Conservation (phyloP, 2,113 vertebrate species). For the Leucopsar rothschildi region DNA sequence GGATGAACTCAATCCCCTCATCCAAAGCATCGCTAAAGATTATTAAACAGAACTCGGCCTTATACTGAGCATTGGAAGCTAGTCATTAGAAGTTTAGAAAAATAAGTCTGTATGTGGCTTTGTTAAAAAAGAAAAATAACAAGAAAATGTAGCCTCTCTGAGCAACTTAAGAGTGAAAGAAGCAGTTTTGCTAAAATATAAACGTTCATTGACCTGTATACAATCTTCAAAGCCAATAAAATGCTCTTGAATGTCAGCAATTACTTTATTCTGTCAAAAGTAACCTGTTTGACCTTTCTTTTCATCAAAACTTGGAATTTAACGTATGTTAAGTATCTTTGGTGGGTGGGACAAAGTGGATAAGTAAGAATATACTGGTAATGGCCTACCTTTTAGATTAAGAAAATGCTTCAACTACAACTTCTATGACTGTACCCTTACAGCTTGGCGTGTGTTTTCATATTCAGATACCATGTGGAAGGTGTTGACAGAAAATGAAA, state of each 20-base stretch:
- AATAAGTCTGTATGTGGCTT: not conserved
- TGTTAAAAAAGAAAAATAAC: not conserved
- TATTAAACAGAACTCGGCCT: not conserved
- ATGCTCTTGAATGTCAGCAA: not conserved
- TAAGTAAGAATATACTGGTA: not conserved
- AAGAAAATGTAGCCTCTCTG: not conserved
- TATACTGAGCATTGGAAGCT: not conserved
- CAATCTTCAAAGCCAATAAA: not conserved
- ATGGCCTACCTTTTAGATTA: not conserved
- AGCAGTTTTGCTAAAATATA: not conserved
- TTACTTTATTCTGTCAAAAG: not conserved
- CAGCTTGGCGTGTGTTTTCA: conserved; percentile 55
- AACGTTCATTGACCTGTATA: not conserved
- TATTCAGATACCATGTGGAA: conserved; percentile 53
- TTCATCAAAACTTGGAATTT: not conserved
- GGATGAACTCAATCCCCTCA: not conserved
- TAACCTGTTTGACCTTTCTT: not conserved
- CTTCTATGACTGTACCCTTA: not conserved
- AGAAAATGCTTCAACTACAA: conserved; percentile 1
- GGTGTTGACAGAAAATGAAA: conserved; percentile 68
- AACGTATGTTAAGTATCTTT: not conserved
- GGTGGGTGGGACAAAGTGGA: not conserved
- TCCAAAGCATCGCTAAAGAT: not conserved
- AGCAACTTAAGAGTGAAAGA: not conserved
- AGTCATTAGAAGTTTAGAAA: not conserved